Conservation (phyloP, 2,888 invertebrate genomes). For the Napeogenes sylphis region DNA sequence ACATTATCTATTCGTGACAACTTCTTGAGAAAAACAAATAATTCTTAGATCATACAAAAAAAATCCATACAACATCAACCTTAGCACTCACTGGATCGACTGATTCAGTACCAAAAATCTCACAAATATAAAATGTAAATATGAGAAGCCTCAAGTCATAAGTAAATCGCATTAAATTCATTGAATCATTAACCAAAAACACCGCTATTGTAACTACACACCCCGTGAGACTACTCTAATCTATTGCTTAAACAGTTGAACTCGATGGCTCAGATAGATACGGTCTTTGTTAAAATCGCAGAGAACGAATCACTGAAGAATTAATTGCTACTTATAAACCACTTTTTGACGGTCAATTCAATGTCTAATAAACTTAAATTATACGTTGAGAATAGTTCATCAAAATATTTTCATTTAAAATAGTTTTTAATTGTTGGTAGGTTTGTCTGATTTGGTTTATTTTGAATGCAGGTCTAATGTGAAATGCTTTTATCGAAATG, state of each 20-base stretch:
- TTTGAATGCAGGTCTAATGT: no score
- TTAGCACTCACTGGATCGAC: no score
- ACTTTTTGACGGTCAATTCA: slow-evolving; percentile 30
- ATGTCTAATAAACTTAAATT: slow-evolving; percentile 30
- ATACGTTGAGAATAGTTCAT: slow-evolving; percentile 19
- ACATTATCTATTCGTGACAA: slow-evolving; percentile 4
- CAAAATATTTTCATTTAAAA: slow-evolving; percentile 25
- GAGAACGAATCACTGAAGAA: slow-evolving; percentile 38
- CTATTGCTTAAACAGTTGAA: slow-evolving; percentile 39
- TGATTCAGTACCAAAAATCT: no score
- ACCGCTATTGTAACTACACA: slow-evolving; percentile 36
- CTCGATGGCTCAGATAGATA: slow-evolving; percentile 48
- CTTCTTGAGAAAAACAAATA: no score
- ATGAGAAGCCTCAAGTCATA: slow-evolving; percentile 1
- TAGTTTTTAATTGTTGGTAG: slow-evolving; percentile 3
- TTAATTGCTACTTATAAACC: slow-evolving; percentile 41
- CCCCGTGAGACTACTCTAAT: slow-evolving; percentile 37
- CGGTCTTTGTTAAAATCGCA: slow-evolving; percentile 41
- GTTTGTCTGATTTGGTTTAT: slow-evolving; percentile 14
- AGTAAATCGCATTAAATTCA: slow-evolving; percentile 37
- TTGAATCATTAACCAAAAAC: slow-evolving; percentile 39
- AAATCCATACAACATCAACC: no score
- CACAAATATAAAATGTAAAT: no score
- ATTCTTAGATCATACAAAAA: no score
- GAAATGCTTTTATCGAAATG: no score